A percentile compares a stretch with the other conserved stretches of the same genome.
phyloP scores from a whole-genome alignment of 1,140 invertebrate genomes.

The Solenopsis fugax region DNA sequence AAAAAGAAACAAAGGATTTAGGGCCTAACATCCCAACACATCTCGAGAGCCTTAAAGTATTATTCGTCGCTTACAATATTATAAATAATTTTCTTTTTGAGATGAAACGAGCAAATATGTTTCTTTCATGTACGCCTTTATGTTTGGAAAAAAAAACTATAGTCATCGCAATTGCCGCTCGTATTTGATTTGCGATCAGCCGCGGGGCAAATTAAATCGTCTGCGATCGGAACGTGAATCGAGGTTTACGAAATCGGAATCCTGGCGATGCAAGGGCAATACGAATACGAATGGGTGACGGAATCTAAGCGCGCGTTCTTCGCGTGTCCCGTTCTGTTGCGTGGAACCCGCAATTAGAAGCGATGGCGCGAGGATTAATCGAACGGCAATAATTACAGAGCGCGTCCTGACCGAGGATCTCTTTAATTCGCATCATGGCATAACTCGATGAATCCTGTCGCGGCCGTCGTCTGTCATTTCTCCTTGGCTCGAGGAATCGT shows the following conservation, averaged over 20 bases:
- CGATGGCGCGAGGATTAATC: constrained; percentile 65
- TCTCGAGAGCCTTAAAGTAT: too few species aligned
- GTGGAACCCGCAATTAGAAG: constrained; percentile 44
- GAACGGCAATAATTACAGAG: constrained; percentile 68
- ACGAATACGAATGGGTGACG: background rate
- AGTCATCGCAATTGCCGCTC: background rate
- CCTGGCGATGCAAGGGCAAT: background rate
- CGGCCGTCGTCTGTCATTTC: constrained; percentile 66
- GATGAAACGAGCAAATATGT: background rate
- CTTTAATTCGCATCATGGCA: constrained; percentile 55
- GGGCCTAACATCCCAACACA: too few species aligned
- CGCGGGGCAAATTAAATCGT: background rate
- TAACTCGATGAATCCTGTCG: constrained; percentile 67
- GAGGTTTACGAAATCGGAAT: background rate
- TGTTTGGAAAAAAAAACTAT: background rate
- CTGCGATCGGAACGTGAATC: background rate
- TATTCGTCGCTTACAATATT: too few species aligned
- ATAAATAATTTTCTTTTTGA: background rate
- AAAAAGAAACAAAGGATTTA: too few species aligned
- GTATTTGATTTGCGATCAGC: background rate
- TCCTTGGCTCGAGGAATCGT: background rate
- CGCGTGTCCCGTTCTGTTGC: constrained; percentile 19
- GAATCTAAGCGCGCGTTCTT: constrained; percentile 21
- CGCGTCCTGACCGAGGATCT: constrained; percentile 50
- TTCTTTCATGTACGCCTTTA: background rate